phyloP scores from a whole-genome alignment of 2,113 vertebrate species.

The Spea bombifrons region DNA sequence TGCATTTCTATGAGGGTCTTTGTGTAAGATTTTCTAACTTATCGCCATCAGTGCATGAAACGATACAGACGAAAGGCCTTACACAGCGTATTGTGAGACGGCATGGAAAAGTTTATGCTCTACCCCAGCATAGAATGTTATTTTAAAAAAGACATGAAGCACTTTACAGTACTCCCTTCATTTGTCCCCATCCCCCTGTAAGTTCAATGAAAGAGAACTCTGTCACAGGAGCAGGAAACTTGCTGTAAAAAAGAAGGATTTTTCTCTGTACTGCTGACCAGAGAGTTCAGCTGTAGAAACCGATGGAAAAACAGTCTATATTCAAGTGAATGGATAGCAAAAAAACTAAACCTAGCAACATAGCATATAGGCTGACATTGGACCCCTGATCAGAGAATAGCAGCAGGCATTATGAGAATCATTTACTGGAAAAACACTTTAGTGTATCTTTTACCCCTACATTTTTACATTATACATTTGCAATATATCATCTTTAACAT shows the following conservation, averaged over 20 bases:
- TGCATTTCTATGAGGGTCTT: slow-evolving; percentile 4
- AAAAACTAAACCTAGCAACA: not conserved
- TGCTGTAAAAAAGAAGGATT: slow-evolving; percentile 33
- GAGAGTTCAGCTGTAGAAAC: slow-evolving; percentile 17
- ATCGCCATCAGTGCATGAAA: slow-evolving; percentile 37
- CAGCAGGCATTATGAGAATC: not conserved
- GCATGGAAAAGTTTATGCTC: slow-evolving; percentile 33
- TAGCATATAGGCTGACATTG: not conserved
- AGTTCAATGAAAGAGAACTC: slow-evolving; percentile 34
- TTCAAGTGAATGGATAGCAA: not conserved
- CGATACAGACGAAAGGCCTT: slow-evolving; percentile 6
- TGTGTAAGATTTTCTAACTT: slow-evolving; percentile 26
- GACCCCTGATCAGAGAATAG: not conserved
- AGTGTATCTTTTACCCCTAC: not conserved
- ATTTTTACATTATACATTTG: not conserved
- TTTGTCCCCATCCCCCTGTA: slow-evolving; percentile 15
- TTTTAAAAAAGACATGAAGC: slow-evolving; percentile 30
- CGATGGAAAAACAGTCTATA: slow-evolving; percentile 40
- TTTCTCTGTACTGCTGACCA: slow-evolving; percentile 34
- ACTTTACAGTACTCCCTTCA: slow-evolving; percentile 16
- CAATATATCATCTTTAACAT: not conserved
- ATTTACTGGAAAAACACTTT: not conserved
- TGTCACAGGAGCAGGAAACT: slow-evolving; percentile 35
- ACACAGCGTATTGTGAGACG: slow-evolving; percentile 20
- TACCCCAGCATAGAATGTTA: slow-evolving; percentile 32